phyloP scores from a whole-genome alignment of 1,140 invertebrate species.

The Caenorhabditis remanei region DNA sequence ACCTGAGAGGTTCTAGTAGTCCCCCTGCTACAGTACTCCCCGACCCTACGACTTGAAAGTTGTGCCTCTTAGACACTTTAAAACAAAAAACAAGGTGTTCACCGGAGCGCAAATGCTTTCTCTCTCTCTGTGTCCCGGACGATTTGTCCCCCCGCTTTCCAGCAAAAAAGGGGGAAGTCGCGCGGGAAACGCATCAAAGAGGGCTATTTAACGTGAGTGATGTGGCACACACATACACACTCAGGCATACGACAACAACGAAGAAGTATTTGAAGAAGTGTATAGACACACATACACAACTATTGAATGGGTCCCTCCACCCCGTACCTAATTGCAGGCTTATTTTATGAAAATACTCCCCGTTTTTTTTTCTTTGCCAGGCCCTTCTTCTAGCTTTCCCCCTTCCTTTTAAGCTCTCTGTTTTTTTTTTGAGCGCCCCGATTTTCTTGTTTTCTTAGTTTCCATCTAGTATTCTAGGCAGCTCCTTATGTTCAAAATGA shows the following conservation, averaged over 20 bases:
- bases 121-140: too few species aligned
- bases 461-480: background rate
- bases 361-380: background rate
- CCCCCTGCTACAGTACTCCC: too few species aligned
- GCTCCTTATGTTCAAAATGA: background rate
- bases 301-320: constrained; percentile 26
- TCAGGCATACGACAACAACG: background rate
- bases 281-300: constrained; percentile 14
- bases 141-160: too few species aligned
- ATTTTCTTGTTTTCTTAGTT: background rate
- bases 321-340: constrained; percentile 41
- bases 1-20: too few species aligned
- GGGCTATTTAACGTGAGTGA: constrained; percentile 56
- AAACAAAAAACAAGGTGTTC: too few species aligned
- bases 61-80: too few species aligned
- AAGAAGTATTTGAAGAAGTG: background rate
- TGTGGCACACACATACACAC: background rate
- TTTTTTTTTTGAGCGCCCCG: background rate
- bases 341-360: constrained; percentile 41
- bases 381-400: background rate
- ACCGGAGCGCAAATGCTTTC: too few species aligned
- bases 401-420: background rate
- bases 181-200: constrained; percentile 10
- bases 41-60: too few species aligned
- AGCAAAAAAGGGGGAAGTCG: too few species aligned